Percentiles rank a stretch among this genome's conserved stretches.
These are phyloP conservation scores for Dascillus cervinus DNA, from an alignment of 2,888 invertebrate genomes.

Conservation along the genomic window DNA sequence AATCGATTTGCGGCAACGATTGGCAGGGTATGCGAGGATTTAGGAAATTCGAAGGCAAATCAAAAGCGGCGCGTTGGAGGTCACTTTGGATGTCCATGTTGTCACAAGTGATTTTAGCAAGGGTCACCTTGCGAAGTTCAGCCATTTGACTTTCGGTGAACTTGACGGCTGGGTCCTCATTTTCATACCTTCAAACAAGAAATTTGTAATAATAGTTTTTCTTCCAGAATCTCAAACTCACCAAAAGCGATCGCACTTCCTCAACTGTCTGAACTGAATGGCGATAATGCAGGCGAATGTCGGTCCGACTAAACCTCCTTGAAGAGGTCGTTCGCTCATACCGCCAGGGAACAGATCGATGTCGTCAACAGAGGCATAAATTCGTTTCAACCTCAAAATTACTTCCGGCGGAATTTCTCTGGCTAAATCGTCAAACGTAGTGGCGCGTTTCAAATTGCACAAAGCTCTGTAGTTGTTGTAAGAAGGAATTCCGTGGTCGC, in stretches of 20 bases:
- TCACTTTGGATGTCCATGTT: slow-evolving; percentile 80
- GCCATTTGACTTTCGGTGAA: slow-evolving; percentile 82
- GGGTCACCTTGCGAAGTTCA: slow-evolving; percentile 77
- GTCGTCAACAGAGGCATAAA: slow-evolving; percentile 87
- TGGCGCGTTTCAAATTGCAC: slow-evolving; percentile 81
- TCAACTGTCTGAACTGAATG: slow-evolving; percentile 82
- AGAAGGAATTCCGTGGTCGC: slow-evolving; percentile 82
- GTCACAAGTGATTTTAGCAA: slow-evolving; percentile 81
- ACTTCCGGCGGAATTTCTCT: slow-evolving; percentile 82
- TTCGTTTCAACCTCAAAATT: slow-evolving; percentile 67
- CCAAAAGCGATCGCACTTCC: slow-evolving; percentile 94
- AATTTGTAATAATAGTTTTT: neutral
- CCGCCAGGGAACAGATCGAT: slow-evolving; percentile 95
- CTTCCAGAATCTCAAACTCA: slow-evolving; percentile 32
- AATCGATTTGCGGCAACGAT: slow-evolving; percentile 70
- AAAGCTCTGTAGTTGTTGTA: slow-evolving; percentile 87
- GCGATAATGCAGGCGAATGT: slow-evolving; percentile 93
- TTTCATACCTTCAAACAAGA: slow-evolving; percentile 64
- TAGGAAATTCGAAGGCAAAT: slow-evolving; percentile 84
- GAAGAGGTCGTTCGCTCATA: slow-evolving; percentile 79
- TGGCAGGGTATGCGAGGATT: slow-evolving; percentile 83
- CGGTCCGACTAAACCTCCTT: slow-evolving; percentile 88
- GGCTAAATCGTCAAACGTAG: slow-evolving; percentile 76
- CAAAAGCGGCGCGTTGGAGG: slow-evolving; percentile 85
- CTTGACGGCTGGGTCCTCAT: slow-evolving; percentile 65